A percentile compares a stretch with the other conserved stretches of the same genome.
phyloP scores from a whole-genome alignment of 2,113 vertebrate genomes.

The Saimiri boliviensis region DNA sequence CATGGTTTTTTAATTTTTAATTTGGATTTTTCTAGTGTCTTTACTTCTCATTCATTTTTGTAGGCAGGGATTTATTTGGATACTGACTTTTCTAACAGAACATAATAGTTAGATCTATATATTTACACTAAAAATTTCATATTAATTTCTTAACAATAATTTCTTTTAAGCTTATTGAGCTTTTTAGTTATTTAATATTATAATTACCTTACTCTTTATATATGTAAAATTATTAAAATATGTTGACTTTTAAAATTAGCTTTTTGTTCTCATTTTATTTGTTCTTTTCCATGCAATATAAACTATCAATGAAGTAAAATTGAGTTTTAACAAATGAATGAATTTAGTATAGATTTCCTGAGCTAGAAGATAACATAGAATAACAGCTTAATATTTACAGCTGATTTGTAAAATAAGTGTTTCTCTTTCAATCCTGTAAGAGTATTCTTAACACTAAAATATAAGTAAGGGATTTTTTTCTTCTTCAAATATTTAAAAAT shows the following conservation, averaged over 20 bases:
- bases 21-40: neutral
- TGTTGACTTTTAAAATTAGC: neutral
- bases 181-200: neutral
- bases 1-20: neutral
- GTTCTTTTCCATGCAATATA: neutral
- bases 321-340: neutral
- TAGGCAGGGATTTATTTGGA: neutral
- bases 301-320: neutral
- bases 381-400: neutral
- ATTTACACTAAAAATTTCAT: neutral
- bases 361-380: neutral
- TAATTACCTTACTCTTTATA: neutral
- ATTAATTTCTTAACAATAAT: neutral
- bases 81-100: neutral
- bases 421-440: neutral
- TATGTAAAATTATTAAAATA: neutral
- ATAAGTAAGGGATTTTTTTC: neutral
- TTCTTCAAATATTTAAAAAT: neutral
- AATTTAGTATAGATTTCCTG: neutral
- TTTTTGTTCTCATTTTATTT: neutral
- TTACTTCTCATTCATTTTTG: neutral
- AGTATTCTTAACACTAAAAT: neutral
- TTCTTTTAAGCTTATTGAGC: neutral
- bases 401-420: neutral
- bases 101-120: neutral